Percentiles rank a stretch among this genome's conserved stretches.
phyloP scores from a whole-genome alignment of 2,888 invertebrate genomes.

The Mimachlamys varia region DNA sequence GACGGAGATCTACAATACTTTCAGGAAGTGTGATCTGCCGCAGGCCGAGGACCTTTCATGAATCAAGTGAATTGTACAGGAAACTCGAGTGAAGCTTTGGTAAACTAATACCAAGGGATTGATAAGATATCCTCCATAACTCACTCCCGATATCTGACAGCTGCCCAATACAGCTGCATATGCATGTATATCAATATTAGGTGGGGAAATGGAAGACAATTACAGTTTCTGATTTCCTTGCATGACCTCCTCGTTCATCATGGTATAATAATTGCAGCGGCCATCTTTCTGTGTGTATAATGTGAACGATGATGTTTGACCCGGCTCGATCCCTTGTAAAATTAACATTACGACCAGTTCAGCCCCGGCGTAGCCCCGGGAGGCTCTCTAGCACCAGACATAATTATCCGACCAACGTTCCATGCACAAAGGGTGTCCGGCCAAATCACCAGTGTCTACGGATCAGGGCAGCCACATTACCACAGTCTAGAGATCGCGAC shows the following conservation, averaged over 20 bases:
- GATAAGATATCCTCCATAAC: not conserved
- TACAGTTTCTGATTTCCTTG: constrained; percentile 15
- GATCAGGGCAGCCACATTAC: not conserved
- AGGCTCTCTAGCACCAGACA: constrained; percentile 17
- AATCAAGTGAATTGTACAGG: not conserved
- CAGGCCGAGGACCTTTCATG: not conserved
- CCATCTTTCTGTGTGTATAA: constrained; percentile 17
- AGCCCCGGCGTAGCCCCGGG: not conserved
- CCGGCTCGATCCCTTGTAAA: not conserved
- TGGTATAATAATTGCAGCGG: constrained; percentile 4
- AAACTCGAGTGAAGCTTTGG: constrained; percentile 1
- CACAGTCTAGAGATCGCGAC: not conserved
- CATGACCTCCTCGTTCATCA: constrained; percentile 2
- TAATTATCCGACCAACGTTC: constrained; percentile 19
- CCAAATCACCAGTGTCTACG: constrained; percentile 19
- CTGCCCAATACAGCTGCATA: not conserved
- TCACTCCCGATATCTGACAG: not conserved
- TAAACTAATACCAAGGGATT: constrained; percentile 31
- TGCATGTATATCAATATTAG: constrained; percentile 34
- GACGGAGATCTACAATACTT: not conserved
- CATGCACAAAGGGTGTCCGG: constrained; percentile 28
- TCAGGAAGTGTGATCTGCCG: not conserved
- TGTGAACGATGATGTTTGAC: not conserved
- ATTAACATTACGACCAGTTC: constrained; percentile 36
- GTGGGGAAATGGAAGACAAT: constrained; percentile 8